A percentile compares a stretch with the other conserved stretches of the same genome.
phyloP scores from a whole-genome alignment of 2,888 invertebrate genomes.

The Pristionchus entomophagus region DNA sequence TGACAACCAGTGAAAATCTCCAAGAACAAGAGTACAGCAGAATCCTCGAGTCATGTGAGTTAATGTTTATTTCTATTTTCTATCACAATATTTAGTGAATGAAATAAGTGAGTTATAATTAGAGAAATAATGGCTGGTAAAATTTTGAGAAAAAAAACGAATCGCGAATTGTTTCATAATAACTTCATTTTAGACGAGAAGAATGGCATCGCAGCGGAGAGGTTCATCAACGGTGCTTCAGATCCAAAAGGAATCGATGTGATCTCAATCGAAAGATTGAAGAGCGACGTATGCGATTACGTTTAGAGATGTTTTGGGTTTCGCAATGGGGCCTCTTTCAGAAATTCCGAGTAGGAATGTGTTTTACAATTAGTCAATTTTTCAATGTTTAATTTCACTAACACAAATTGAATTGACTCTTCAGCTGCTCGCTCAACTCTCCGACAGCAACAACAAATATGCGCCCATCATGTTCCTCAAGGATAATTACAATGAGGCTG shows the following conservation, averaged over 20 bases:
- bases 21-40: neutral
- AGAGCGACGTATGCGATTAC: too few species aligned
- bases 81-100: too few species aligned
- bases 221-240: neutral
- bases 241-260: neutral
- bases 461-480: constrained; percentile 21
- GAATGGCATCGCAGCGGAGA: neutral
- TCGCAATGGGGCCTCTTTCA: too few species aligned
- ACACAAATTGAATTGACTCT: neutral
- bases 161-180: too few species aligned
- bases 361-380: too few species aligned
- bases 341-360: too few species aligned
- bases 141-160: too few species aligned
- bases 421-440: neutral
- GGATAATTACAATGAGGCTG: neutral
- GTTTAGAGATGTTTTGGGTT: too few species aligned
- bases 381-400: too few species aligned
- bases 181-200: neutral
- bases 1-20: neutral
- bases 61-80: neutral
- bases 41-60: neutral
- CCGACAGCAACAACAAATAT: neutral
- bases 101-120: too few species aligned
- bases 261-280: too few species aligned
- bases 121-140: too few species aligned